A percentile compares a stretch with the other conserved stretches of the same genome.
These are phyloP conservation scores for Micrasema longulum DNA, from an alignment of 1,140 invertebrate species.

Conservation along the genomic window DNA sequence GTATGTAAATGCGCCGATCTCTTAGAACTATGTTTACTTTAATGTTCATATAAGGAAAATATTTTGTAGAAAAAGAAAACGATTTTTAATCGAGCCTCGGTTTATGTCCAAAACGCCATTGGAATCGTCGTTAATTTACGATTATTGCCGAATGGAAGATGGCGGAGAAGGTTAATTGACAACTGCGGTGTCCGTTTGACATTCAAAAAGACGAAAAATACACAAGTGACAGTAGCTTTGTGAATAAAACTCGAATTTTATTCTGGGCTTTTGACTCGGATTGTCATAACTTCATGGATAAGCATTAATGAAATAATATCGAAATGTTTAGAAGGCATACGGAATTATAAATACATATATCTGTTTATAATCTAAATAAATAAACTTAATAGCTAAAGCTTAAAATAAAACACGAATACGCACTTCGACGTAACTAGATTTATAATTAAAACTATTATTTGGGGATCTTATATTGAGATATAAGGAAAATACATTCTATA, in stretches of 20 bases:
- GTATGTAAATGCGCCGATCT: constrained; percentile 21
- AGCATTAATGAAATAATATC: background rate
- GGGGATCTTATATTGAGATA: too few species aligned
- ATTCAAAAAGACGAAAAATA: constrained; percentile 48
- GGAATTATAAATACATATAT: background rate
- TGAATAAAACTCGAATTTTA: constrained; percentile 11
- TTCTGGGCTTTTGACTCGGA: constrained; percentile 2
- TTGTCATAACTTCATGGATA: constrained; percentile 3
- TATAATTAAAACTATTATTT: too few species aligned
- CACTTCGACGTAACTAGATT: too few species aligned
- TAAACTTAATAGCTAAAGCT: too few species aligned
- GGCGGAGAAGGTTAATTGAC: constrained; percentile 52
- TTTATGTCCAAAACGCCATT: constrained; percentile 50
- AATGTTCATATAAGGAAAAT: constrained; percentile 36
- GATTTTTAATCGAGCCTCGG: constrained; percentile 39
- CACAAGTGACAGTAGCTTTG: constrained; percentile 14
- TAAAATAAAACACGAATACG: too few species aligned
- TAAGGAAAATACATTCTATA: too few species aligned
- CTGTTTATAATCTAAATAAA: too few species aligned
- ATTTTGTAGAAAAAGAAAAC: constrained; percentile 45
- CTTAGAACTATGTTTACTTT: constrained; percentile 33
- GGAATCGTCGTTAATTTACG: constrained; percentile 51
- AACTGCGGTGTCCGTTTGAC: constrained; percentile 50
- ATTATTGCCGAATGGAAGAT: constrained; percentile 51
- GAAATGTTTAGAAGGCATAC: background rate